Evolutionary conservation across 2,888 invertebrate genomes (phyloP).

Genomic region (Machimus atricapillus): DNA sequence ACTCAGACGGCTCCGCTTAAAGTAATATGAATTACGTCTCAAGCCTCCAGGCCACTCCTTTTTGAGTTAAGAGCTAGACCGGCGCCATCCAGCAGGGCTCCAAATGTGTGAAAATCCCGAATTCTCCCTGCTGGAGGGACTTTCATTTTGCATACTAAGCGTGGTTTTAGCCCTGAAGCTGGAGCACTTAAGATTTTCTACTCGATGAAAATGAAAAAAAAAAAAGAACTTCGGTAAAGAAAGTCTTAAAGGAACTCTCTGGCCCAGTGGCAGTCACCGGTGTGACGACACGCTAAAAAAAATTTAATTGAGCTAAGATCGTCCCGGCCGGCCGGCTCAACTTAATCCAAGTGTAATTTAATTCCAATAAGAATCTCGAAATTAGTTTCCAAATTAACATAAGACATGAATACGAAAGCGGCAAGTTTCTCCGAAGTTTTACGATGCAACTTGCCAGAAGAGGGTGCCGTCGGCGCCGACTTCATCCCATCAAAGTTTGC

Average conservation of each 20-base stretch:
- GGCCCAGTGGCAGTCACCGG: not conserved
- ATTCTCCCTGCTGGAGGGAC: not conserved
- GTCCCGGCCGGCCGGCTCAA: conserved; percentile 41
- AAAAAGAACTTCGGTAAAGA: not conserved
- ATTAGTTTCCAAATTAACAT: conserved; percentile 50
- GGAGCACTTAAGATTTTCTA: not conserved
- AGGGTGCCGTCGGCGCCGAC: not conserved
- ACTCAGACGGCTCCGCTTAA: not conserved
- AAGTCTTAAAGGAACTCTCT: not conserved
- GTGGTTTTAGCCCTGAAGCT: not conserved
- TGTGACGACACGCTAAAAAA: not conserved
- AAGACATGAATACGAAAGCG: conserved; percentile 48
- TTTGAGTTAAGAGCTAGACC: not conserved
- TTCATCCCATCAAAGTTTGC: not conserved
- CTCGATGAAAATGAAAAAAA: not conserved
- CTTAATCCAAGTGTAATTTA: conserved; percentile 50
- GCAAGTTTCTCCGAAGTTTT: conserved; percentile 23
- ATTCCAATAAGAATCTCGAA: conserved; percentile 50
- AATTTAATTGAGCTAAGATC: not conserved
- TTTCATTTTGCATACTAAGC: not conserved
- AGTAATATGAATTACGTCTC: not conserved
- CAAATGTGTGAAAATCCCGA: not conserved
- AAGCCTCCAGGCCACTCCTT: not conserved
- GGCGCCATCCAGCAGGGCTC: not conserved
- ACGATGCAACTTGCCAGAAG: not conserved